phyloP scores from a whole-genome alignment of 2,797 vertebrate genomes.

The Urosaurus nigricauda region DNA sequence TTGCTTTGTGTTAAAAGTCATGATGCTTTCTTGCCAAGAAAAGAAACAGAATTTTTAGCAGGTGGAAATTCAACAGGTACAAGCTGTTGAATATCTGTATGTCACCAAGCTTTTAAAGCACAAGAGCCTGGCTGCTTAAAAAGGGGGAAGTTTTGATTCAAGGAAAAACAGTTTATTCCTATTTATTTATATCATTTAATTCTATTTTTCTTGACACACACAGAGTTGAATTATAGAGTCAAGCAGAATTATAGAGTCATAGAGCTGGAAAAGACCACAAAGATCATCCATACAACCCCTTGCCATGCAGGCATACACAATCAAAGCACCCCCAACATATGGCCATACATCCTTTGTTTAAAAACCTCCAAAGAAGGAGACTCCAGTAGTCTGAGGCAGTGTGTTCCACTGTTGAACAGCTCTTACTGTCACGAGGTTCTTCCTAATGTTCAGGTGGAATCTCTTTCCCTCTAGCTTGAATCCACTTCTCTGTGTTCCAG shows the following conservation, averaged over 20 bases:
- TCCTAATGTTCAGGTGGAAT: too few relatives aligned
- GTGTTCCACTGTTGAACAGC: too few relatives aligned
- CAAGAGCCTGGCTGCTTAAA: not conserved
- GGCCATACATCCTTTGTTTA: too few relatives aligned
- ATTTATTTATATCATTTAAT: not conserved
- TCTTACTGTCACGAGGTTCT: too few relatives aligned
- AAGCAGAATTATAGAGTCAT: not conserved
- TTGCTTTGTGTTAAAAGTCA: not conserved
- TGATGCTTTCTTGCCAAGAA: not conserved
- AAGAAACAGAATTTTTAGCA: not conserved
- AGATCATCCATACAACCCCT: too few relatives aligned
- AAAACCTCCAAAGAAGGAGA: too few relatives aligned
- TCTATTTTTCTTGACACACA: not conserved
- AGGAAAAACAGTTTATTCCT: conserved; percentile 3
- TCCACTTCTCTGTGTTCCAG: too few relatives aligned
- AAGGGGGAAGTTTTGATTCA: not conserved
- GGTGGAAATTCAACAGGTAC: not conserved
- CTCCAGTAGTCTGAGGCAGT: too few relatives aligned
- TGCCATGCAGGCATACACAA: too few relatives aligned
- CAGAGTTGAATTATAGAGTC: not conserved
- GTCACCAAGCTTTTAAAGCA: not conserved
- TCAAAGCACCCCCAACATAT: too few relatives aligned
- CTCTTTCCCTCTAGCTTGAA: too few relatives aligned
- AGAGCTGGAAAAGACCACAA: too few relatives aligned
- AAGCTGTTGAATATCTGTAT: not conserved